Evolutionary conservation across 2,888 invertebrate species (phyloP).

Genomic region (Aromia moschata): DNA sequence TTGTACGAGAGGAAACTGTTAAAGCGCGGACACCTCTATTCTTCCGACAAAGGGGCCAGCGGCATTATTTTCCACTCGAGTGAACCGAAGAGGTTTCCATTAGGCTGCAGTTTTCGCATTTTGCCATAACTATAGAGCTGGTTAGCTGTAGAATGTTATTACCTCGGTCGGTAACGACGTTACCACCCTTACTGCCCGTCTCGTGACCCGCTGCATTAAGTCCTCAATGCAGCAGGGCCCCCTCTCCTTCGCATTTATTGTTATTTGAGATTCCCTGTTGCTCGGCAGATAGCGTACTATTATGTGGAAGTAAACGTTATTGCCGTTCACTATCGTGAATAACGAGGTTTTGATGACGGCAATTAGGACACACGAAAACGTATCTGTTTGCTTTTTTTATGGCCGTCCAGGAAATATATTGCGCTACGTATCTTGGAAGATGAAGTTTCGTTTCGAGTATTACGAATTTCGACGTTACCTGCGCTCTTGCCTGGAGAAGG

Average conservation of each 20-base stretch:
- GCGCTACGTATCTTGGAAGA: too few relatives aligned
- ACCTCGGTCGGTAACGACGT: slow-evolving; percentile 48
- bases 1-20: slow-evolving; percentile 24
- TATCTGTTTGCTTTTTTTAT: slow-evolving; percentile 18
- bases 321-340: slow-evolving; percentile 41
- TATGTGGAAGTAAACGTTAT: slow-evolving; percentile 38
- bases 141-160: slow-evolving; percentile 50
- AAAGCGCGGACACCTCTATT: slow-evolving; percentile 23
- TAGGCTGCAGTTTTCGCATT: slow-evolving; percentile 34
- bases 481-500: too few relatives aligned
- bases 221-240: slow-evolving; percentile 21
- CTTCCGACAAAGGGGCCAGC: slow-evolving; percentile 16
- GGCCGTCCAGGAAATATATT: background rate
- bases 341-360: slow-evolving; percentile 41
- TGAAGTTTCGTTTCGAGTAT: too few relatives aligned
- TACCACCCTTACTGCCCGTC: slow-evolving; percentile 40
- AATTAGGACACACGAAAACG: slow-evolving; percentile 33
- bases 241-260: slow-evolving; percentile 28
- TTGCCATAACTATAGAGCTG: slow-evolving; percentile 48
- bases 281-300: slow-evolving; percentile 27
- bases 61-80: slow-evolving; percentile 29
- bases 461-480: too few relatives aligned
- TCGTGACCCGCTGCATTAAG: slow-evolving; percentile 29
- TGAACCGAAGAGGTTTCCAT: slow-evolving; percentile 30
- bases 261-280: slow-evolving; percentile 29